Evolutionary conservation across 2,888 invertebrate genomes (phyloP).

Genomic region (Diloba caeruleocephala): DNA sequence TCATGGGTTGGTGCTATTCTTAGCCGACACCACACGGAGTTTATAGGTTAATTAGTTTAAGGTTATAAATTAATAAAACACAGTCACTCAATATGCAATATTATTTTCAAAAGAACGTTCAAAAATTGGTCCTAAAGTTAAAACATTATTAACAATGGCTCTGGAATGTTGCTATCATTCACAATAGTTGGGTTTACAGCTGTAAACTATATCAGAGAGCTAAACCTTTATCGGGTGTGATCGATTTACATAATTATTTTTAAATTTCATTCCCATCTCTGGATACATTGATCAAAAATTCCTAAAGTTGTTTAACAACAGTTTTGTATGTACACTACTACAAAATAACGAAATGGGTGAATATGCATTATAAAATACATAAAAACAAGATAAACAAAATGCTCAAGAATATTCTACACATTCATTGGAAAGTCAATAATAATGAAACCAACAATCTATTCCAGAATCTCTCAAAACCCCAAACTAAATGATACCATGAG

Average conservation of each 20-base stretch:
- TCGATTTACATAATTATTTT: constrained; percentile 44
- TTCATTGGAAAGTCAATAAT: constrained; percentile 64
- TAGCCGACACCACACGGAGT: too few species aligned
- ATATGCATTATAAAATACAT: constrained; percentile 47
- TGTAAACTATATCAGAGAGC: constrained; percentile 77
- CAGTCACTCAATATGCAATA: constrained; percentile 85
- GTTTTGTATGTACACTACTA: constrained; percentile 58
- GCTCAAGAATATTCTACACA: constrained; percentile 54
- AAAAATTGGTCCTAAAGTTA: constrained; percentile 89
- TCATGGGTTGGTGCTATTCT: too few species aligned
- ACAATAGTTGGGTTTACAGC: constrained; percentile 73
- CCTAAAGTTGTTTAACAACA: constrained; percentile 71
- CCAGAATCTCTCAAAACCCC: constrained; percentile 82
- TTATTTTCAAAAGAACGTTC: constrained; percentile 89
- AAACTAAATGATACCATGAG: constrained; percentile 85
- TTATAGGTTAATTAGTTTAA: too few species aligned
- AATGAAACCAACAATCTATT: constrained; percentile 78
- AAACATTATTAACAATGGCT: constrained; percentile 89
- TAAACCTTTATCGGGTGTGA: constrained; percentile 56
- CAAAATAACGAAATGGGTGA: constrained; percentile 50
- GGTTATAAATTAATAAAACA: constrained; percentile 63
- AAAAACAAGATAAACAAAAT: constrained; percentile 51
- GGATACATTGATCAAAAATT: constrained; percentile 60
- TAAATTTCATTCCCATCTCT: constrained; percentile 50
- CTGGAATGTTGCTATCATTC: constrained; percentile 87